Evolutionary conservation across 2,888 invertebrate genomes (phyloP), one percentile per base, ranked within the genome.

Genomic region (Pristionchus japonicus): DNA sequence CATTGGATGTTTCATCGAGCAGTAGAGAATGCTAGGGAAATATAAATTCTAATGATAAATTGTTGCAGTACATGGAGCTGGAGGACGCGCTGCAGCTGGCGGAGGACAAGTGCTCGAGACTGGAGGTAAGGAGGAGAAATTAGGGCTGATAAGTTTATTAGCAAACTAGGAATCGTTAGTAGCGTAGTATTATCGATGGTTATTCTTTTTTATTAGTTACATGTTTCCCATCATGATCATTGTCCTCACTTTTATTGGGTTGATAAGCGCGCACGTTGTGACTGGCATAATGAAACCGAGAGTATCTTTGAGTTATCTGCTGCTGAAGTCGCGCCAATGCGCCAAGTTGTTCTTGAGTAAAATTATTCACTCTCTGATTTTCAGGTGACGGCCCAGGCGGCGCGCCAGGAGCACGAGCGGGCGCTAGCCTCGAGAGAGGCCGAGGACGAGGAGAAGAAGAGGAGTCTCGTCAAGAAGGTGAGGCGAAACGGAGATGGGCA

Each of bases 81-180:
- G 98, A 98, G 94, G 98, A 98, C 95, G 98, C 98, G 93, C 95
- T 98, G 61, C 98, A 98, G 95, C 96, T 98, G 89, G 97, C 98
- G 0, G 99, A 99, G 95, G 98, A 99, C 95, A 98, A 98, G 87
- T 98, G 98, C 95, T 95, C 98, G 89, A 96, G 99, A 43, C 96
- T 98, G 80, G 99, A 99, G 95, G 99, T 86, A 20, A 43, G 43
- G 3, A 13, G n/a, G n/a, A n/a, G n/a, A n/a, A n/a, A 43, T 43
- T 43, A 43, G 43, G 95, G 43, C 43, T 43, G 11, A 43, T 43
- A 9, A 43, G 43, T 43, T 43, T 9, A 43, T 43, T 43, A 43
- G 11, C 11, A 9, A 43, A 43, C 11, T 43, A 11, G 43, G 92
- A 9, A n/a, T n/a, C n/a, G n/a, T n/a, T n/a, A n/a, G n/a, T n/a